Evolutionary conservation across 2,888 invertebrate species (phyloP).

Genomic region (Teleogryllus oceanicus): DNA sequence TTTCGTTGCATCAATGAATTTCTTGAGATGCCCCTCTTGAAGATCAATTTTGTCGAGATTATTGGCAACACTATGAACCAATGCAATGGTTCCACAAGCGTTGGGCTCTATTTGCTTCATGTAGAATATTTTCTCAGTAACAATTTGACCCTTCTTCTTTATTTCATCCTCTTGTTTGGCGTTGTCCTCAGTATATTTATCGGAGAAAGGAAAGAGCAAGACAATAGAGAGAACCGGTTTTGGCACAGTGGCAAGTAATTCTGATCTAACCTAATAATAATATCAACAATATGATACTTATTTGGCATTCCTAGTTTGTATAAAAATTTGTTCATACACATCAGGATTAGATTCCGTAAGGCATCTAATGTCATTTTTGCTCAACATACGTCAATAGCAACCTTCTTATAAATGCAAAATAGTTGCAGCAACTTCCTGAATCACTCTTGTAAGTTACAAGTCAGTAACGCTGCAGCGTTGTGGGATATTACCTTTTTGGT

Average conservation of each 20-base stretch:
- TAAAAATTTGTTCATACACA: conserved; percentile 56
- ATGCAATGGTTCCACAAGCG: conserved; percentile 94
- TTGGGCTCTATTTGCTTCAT: conserved; percentile 89
- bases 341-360: background rate
- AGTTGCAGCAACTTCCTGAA: no score
- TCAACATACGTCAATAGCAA: no score
- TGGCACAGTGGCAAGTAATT: conserved; percentile 80
- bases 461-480: no score
- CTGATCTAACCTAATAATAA: conserved; percentile 90
- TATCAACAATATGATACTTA: conserved; percentile 83
- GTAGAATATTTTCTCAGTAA: conserved; percentile 71
- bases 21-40: conserved; percentile 70
- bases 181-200: conserved; percentile 69
- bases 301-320: conserved; percentile 75
- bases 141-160: conserved; percentile 59
- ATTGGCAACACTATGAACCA: conserved; percentile 92
- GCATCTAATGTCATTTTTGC: background rate
- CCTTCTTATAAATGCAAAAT: no score
- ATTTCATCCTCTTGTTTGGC: conserved; percentile 64
- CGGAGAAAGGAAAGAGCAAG: conserved; percentile 80
- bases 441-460: no score
- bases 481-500: no score
- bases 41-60: conserved; percentile 71
- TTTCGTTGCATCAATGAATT: conserved; percentile 69
- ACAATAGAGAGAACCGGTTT: conserved; percentile 81